Conservation (phyloP, 2,797 vertebrate genomes). For the Macrochelys suwanniensis region DNA sequence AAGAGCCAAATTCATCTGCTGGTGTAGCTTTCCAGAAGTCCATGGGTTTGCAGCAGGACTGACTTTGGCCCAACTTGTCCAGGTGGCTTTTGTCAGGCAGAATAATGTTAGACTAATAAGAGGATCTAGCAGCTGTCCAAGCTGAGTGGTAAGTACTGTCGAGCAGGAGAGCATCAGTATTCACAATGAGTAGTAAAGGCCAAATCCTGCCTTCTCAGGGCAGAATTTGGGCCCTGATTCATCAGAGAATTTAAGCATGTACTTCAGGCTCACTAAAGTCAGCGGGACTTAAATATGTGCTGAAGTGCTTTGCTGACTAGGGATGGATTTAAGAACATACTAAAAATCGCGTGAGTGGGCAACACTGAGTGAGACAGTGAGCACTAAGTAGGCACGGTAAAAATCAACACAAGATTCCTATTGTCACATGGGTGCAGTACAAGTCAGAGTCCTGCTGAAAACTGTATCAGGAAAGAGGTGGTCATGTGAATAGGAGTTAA, state of each 20-base stretch:
- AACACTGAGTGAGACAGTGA: conserved; percentile 17
- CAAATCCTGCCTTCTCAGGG: not conserved
- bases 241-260: not conserved
- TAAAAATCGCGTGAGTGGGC: not conserved
- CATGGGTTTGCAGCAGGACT: not conserved
- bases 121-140: not conserved
- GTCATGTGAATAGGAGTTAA: conserved; percentile 46
- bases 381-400: conserved; percentile 46
- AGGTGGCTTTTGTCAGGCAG: conserved; percentile 28
- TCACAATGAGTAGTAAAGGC: not conserved
- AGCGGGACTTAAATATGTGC: no score
- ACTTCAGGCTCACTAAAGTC: no score
- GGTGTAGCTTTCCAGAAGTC: not conserved
- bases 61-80: not conserved
- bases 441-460: conserved; percentile 47
- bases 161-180: not conserved
- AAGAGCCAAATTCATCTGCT: not conserved
- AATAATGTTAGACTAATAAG: conserved; percentile 8
- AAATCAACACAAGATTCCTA: conserved; percentile 46
- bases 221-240: not conserved
- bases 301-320: no score
- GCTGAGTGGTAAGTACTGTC: not conserved
- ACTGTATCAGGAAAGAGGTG: conserved; percentile 45
- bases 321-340: no score
- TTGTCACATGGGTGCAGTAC: conserved; percentile 15